Evolutionary conservation across 2,113 vertebrate genomes (phyloP), one percentile per base, ranked within the genome.

Genomic region (Panthera tigris): DNA sequence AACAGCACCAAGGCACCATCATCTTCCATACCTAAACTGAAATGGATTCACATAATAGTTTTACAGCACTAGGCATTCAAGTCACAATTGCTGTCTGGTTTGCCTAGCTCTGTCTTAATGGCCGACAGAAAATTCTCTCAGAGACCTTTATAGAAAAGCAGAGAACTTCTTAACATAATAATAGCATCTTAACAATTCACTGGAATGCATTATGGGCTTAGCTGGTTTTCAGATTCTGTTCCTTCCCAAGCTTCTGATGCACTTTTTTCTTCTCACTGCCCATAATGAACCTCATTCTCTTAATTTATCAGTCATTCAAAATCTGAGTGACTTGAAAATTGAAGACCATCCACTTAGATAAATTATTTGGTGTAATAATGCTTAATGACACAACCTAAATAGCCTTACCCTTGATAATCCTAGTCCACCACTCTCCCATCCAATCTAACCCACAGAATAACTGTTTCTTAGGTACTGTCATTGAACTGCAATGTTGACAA

Each of bases 161-260:
- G 85, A 97, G 89, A 95, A 97, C 89, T 98, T 97, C 92, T 98
- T 98, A 98, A 92, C 93, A 90, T 97, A 96, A 93, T 92, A 98
- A 97, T 95, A 97, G 65, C 95, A 90, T 89, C 73, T 96, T 10
- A 1, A 96, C 74, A 85, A 97, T 98, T 92, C 2, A 83, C 68
- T 97, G 85, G 3, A 33, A 94, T 96, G 90, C 74, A 94, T 95
- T 97, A 94, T 71, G 69, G 66, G 57, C 82, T 92, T 96, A 94
- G 91, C 45, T 48, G 61, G 93, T 9, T 41, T 97, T 91, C 93
- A 95, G 79, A 95, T 97, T 97, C 80, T 93, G 71, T 90, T 97
- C 84, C 94, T 97, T 97, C 97, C 83, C 94, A 96, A 91, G 94
- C 76, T 98, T 95, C 92, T 65, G 45, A 69, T 52, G 52, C 19